phyloP scores from a whole-genome alignment of 2,113 vertebrate species.

The Misgurnus anguillicaudatus region DNA sequence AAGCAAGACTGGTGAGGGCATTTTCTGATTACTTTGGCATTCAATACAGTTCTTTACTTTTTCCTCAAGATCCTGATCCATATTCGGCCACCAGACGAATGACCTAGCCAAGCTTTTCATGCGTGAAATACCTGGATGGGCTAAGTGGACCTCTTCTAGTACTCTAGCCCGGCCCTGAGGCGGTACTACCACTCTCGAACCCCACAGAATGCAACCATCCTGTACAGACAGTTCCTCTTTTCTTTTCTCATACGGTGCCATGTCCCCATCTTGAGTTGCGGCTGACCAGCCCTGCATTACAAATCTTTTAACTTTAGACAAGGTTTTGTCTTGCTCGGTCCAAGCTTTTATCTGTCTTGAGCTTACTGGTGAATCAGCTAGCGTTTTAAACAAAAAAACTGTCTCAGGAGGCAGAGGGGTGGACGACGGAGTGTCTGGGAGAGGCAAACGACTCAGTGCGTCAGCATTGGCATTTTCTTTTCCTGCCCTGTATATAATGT shows the following conservation, averaged over 20 bases:
- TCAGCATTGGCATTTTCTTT: neutral
- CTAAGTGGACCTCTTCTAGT: no score
- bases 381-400: neutral
- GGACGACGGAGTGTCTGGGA: neutral
- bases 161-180: no score
- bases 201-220: no score
- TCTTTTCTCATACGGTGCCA: no score
- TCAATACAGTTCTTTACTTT: constrained; percentile 12
- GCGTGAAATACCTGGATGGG: no score
- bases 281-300: neutral
- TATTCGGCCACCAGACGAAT: constrained; percentile 31
- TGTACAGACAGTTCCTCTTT: no score
- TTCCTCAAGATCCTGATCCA: constrained; percentile 13
- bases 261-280: no score
- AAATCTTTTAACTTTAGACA: neutral
- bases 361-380: neutral
- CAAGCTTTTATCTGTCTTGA: neutral
- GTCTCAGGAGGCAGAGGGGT: neutral
- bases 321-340: neutral
- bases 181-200: no score
- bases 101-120: neutral
- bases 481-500: no score
- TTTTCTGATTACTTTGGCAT: constrained; percentile 13
- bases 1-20: neutral
- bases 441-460: neutral